Conservation (phyloP, 2,113 vertebrate genomes). For the Turnix velox region DNA sequence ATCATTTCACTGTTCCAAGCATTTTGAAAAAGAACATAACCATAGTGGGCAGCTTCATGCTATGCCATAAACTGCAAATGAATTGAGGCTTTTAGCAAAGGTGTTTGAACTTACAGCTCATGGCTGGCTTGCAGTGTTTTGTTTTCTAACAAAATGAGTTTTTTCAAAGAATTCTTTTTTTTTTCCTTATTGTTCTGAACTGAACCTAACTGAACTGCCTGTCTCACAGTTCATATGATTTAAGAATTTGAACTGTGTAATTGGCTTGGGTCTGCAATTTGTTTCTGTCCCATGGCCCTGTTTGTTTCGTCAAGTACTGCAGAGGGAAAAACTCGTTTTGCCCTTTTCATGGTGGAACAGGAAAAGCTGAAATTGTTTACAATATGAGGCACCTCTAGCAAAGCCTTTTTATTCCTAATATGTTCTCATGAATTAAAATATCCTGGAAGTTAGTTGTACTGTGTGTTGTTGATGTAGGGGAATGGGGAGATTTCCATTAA, state of each 20-base stretch:
- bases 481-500: neutral
- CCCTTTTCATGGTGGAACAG: neutral
- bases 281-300: neutral
- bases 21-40: neutral
- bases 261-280: neutral
- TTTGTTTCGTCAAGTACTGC: neutral
- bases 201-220: neutral
- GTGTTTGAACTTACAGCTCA: conserved; percentile 11
- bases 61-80: conserved; percentile 37
- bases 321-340: neutral
- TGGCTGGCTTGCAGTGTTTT: conserved; percentile 1
- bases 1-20: neutral
- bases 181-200: neutral
- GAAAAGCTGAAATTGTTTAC: neutral
- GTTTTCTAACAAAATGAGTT: neutral
- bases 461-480: neutral
- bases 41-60: conserved; percentile 12
- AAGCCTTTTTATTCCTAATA: neutral
- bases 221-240: neutral
- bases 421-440: neutral
- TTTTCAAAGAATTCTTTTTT: neutral
- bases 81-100: conserved; percentile 52
- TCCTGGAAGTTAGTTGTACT: neutral
- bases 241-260: neutral
- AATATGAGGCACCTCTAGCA: neutral